Evolutionary conservation across 92 coral and sea anemone genomes (phyloP).

Genomic region (Epizoanthus fatuus): DNA sequence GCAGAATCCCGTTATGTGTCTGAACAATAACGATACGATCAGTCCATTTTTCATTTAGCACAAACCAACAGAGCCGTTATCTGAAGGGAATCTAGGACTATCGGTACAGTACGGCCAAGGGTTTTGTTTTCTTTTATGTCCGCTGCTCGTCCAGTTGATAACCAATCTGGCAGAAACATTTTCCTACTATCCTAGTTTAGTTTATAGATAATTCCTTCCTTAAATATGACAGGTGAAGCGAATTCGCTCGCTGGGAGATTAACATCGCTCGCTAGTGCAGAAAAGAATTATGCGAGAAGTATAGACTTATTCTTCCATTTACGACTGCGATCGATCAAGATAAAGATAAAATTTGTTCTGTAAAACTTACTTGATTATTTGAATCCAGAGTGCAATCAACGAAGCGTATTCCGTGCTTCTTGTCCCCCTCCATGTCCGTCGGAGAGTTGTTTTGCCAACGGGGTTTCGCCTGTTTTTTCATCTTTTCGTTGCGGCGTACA

Average conservation of each 20-base stretch:
- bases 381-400: background rate
- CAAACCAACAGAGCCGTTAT: conserved; percentile 26
- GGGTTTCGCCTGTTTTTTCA: background rate
- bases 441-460: background rate
- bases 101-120: conserved; percentile 15
- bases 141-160: conserved; percentile 26
- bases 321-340: conserved; percentile 11
- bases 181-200: background rate
- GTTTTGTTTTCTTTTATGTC: background rate
- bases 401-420: background rate
- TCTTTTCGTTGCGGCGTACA: background rate
- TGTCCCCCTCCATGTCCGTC: background rate
- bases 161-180: background rate
- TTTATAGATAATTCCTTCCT: background rate
- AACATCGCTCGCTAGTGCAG: too few species aligned
- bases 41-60: background rate
- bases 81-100: conserved; percentile 14
- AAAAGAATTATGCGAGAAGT: background rate
- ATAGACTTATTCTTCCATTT: background rate
- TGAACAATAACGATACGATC: conserved; percentile 19
- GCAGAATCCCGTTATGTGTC: conserved; percentile 20
- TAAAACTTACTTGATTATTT: conserved; percentile 16
- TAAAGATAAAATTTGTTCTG: conserved; percentile 11
- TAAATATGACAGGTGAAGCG: conserved; percentile 1
- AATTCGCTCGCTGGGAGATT: conserved; percentile 1